These are phyloP conservation scores for Noturus placidus DNA, from an alignment of 2,113 vertebrate genomes.

Conservation along the genomic window DNA sequence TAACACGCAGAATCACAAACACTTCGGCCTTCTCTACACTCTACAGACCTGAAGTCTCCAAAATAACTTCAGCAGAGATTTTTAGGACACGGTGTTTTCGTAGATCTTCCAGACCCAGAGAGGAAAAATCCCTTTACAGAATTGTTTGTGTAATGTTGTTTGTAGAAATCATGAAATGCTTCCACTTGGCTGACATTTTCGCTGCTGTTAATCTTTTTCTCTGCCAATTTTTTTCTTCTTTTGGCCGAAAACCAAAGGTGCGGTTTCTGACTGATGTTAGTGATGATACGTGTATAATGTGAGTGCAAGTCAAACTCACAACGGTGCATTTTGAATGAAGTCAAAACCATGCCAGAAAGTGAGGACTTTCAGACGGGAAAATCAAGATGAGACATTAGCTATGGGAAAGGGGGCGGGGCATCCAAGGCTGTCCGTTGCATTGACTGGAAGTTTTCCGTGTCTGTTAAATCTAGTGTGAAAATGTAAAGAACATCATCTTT, in stretches of 20 bases:
- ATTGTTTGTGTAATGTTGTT: background rate
- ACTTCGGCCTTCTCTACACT: background rate
- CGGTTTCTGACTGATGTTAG: background rate
- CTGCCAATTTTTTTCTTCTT: background rate
- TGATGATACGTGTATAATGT: background rate
- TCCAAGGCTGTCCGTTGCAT: background rate
- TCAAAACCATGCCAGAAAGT: background rate
- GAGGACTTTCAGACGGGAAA: background rate
- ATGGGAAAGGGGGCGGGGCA: background rate
- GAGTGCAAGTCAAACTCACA: background rate
- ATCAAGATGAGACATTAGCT: background rate
- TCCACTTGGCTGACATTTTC: background rate
- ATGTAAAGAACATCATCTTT: background rate
- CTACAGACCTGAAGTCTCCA: background rate
- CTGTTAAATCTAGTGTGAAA: background rate
- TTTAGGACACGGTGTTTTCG: background rate
- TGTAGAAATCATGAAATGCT: background rate
- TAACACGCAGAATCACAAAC: background rate
- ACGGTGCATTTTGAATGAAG: background rate
- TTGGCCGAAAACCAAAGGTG: background rate
- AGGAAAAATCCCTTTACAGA: too few species aligned
- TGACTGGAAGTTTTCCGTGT: background rate
- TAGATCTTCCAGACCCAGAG: too few species aligned
- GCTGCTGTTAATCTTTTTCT: background rate
- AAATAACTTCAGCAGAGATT: background rate